These are phyloP conservation scores for Cheilosia impressa DNA, from an alignment of 2,888 invertebrate species.

Conservation along the genomic window DNA sequence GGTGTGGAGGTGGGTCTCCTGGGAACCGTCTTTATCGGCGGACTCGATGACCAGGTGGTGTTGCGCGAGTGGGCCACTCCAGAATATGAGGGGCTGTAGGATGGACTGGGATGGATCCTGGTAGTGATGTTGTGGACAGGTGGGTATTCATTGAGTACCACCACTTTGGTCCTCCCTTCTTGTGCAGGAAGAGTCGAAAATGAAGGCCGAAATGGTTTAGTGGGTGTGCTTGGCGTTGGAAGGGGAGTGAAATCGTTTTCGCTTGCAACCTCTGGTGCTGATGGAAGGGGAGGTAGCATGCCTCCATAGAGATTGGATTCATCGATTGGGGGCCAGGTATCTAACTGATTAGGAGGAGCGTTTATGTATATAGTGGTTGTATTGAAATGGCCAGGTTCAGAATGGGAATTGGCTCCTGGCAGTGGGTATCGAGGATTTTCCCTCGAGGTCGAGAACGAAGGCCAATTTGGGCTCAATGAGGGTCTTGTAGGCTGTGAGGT, in stretches of 20 bases:
- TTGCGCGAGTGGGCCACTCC: conserved; percentile 80
- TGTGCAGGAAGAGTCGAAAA: conserved; percentile 13
- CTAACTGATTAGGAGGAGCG: conserved; percentile 6
- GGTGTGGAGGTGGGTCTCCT: conserved; percentile 19
- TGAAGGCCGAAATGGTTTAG: conserved; percentile 31
- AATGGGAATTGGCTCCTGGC: not conserved
- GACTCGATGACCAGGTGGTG: conserved; percentile 76
- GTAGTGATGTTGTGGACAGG: conserved; percentile 76
- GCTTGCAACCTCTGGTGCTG: conserved; percentile 11
- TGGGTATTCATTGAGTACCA: conserved; percentile 78
- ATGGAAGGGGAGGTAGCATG: conserved; percentile 44
- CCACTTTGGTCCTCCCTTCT: conserved; percentile 70
- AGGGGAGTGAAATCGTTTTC: conserved; percentile 17
- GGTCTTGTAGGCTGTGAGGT: too few relatives aligned
- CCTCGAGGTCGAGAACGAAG: too few relatives aligned
- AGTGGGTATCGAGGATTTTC: too few relatives aligned
- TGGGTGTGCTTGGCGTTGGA: conserved; percentile 47
- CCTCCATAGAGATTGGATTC: conserved; percentile 56
- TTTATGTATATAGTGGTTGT: conserved; percentile 13
- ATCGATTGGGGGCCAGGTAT: conserved; percentile 35
- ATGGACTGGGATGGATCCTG: conserved; percentile 76
- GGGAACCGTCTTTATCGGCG: conserved; percentile 39
- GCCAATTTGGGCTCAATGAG: too few relatives aligned
- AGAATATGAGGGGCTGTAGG: conserved; percentile 81
- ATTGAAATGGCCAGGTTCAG: conserved; percentile 3